Conservation (phyloP, 2,797 vertebrate species). For the Astyanax mexicanus region DNA sequence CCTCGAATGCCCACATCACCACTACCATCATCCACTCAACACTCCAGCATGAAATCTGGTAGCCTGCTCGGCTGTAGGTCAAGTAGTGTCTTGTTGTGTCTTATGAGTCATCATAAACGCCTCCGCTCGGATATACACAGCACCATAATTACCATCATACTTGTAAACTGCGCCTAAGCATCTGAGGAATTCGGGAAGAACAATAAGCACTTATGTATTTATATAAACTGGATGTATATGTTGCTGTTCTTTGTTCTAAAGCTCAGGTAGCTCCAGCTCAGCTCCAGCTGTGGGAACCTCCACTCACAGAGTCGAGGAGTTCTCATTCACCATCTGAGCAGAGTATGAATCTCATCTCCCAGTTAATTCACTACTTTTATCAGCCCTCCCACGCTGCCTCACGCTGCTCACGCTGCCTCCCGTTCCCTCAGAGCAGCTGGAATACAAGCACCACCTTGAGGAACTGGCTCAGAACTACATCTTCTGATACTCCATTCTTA, state of each 20-base stretch:
- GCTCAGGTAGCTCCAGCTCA: neutral
- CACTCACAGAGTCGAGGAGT: conserved; percentile 5
- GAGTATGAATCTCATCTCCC: conserved; percentile 38
- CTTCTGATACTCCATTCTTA: neutral
- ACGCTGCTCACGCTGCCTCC: neutral
- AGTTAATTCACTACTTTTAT: conserved; percentile 15
- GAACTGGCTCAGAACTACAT: conserved; percentile 34
- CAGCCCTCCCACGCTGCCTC: conserved; percentile 10
- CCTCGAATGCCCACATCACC: conserved; percentile 13
- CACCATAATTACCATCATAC: conserved; percentile 6
- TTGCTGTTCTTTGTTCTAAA: neutral
- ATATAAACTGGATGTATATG: neutral
- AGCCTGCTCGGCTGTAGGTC: conserved; percentile 10
- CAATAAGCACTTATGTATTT: neutral
- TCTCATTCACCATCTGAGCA: conserved; percentile 33
- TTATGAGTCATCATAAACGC: conserved; percentile 42
- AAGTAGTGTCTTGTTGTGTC: conserved; percentile 22
- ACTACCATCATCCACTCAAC: conserved; percentile 27
- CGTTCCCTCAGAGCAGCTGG: conserved; percentile 39
- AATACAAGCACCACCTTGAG: conserved; percentile 68
- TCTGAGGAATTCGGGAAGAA: conserved; percentile 20
- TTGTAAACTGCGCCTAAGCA: conserved; percentile 11
- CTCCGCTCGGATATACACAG: conserved; percentile 19
- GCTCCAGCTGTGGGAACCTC: conserved; percentile 20
- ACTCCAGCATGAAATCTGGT: conserved; percentile 29